phyloP scores from a whole-genome alignment of 92 coral and sea anemone species.

The Porites evermanni region DNA sequence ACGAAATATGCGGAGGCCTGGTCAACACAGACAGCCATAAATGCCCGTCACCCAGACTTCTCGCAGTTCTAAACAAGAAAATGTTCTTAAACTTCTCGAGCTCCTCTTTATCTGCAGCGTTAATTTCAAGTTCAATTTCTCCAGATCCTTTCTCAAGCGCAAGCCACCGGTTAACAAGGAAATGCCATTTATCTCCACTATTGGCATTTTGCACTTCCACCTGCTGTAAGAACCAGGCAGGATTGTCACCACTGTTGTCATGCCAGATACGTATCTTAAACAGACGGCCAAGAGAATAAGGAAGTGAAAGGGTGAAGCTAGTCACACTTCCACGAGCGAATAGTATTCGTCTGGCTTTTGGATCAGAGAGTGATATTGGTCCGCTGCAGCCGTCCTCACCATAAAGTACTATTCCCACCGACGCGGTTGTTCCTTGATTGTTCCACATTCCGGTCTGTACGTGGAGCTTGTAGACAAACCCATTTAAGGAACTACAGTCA shows the following conservation, averaged over 20 bases:
- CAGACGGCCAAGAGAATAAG: slow-evolving; percentile 72
- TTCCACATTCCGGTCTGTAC: slow-evolving; percentile 93
- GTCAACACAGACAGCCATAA: slow-evolving; percentile 90
- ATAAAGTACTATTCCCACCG: slow-evolving; percentile 71
- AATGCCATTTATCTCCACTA: slow-evolving; percentile 66
- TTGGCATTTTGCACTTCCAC: slow-evolving; percentile 71
- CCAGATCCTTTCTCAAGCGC: slow-evolving; percentile 92
- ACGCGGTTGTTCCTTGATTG: slow-evolving; percentile 88
- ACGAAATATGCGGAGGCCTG: slow-evolving; percentile 83
- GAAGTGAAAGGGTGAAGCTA: slow-evolving; percentile 71
- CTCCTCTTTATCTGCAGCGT: slow-evolving; percentile 68
- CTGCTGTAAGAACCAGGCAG: slow-evolving; percentile 90
- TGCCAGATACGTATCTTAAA: slow-evolving; percentile 83
- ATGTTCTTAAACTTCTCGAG: slow-evolving; percentile 68
- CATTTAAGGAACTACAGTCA: slow-evolving; percentile 38
- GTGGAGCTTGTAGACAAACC: slow-evolving; percentile 71
- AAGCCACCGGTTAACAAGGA: slow-evolving; percentile 91
- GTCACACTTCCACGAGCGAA: slow-evolving; percentile 90
- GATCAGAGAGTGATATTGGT: slow-evolving; percentile 70
- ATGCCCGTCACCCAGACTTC: slow-evolving; percentile 84
- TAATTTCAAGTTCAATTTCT: slow-evolving; percentile 67
- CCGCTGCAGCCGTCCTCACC: slow-evolving; percentile 78
- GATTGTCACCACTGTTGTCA: slow-evolving; percentile 82
- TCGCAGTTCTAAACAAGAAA: slow-evolving; percentile 75
- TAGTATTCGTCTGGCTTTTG: slow-evolving; percentile 58